Evolutionary conservation across 2,888 invertebrate species (phyloP).

Genomic region (Alcis repandata): DNA sequence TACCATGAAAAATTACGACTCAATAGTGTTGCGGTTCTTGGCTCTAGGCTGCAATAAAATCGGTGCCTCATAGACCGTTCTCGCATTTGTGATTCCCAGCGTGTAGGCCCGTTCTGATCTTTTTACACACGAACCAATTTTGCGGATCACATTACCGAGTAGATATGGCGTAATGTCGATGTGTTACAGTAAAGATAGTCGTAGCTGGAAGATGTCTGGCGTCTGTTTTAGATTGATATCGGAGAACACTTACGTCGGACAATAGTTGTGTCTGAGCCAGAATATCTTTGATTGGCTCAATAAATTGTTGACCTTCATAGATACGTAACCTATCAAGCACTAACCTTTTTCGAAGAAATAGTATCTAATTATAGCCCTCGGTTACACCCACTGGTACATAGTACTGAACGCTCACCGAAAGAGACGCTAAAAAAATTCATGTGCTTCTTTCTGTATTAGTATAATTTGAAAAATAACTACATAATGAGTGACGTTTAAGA

Average conservation of each 20-base stretch:
- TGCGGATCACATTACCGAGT: constrained; percentile 24
- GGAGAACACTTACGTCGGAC: constrained; percentile 10
- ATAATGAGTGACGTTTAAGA: neutral
- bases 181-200: constrained; percentile 15
- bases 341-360: neutral
- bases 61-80: constrained; percentile 63
- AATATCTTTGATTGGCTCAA: constrained; percentile 2
- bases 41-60: constrained; percentile 72
- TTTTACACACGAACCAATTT: constrained; percentile 64
- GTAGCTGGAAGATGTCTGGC: constrained; percentile 13
- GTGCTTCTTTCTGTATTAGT: too few relatives aligned
- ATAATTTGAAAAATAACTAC: too few relatives aligned
- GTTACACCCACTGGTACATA: too few relatives aligned
- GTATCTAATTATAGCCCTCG: too few relatives aligned
- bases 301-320: too few relatives aligned
- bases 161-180: constrained; percentile 27
- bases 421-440: too few relatives aligned
- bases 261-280: constrained; percentile 10
- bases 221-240: constrained; percentile 32
- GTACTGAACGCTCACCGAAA: too few relatives aligned
- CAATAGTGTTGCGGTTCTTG: constrained; percentile 70
- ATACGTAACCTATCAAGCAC: neutral
- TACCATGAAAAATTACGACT: constrained; percentile 75
- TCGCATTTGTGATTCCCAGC: constrained; percentile 64
- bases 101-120: constrained; percentile 56